Evolutionary conservation across 2,797 vertebrate species (phyloP).

Genomic region (Poeciliopsis turneri): DNA sequence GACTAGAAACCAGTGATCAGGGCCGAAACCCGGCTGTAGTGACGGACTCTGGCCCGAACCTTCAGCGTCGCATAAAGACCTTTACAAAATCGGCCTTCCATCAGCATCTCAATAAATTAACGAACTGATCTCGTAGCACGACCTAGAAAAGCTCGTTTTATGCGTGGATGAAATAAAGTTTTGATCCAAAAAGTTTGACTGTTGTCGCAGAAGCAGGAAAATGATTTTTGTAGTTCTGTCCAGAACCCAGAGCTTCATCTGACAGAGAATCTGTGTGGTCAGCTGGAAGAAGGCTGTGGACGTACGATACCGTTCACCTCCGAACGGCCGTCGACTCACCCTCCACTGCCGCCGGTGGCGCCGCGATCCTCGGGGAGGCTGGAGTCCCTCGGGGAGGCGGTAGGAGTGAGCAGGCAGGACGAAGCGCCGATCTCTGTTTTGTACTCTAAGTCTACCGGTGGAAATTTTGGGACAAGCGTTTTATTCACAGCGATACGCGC

Average conservation of each 20-base stretch:
- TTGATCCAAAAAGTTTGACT: not conserved
- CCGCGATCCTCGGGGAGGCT: constrained; percentile 72
- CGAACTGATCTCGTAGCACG: too few relatives aligned
- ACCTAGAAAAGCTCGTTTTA: too few relatives aligned
- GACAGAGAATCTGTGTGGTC: not conserved
- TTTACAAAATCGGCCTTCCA: too few relatives aligned
- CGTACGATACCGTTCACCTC: not conserved
- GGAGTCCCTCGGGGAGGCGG: constrained; percentile 76
- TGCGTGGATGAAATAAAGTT: not conserved
- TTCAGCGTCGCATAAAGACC: too few relatives aligned
- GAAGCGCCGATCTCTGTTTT: constrained; percentile 76
- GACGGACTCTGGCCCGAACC: too few relatives aligned
- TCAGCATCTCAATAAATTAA: too few relatives aligned
- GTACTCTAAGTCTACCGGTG: constrained; percentile 50
- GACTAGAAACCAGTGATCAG: not conserved
- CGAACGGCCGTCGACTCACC: constrained; percentile 62
- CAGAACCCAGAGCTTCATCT: not conserved
- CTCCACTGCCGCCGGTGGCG: constrained; percentile 66
- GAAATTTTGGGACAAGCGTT: constrained; percentile 10
- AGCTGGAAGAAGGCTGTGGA: not conserved
- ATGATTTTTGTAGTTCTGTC: not conserved
- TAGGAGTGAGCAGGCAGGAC: constrained; percentile 83
- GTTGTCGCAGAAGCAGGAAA: not conserved
- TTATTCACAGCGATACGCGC: constrained; percentile 1
- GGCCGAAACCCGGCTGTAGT: not conserved